Percentiles rank a stretch among this genome's conserved stretches.
Conservation (phyloP, 2,888 invertebrate species). For the Microdon myrmicae region DNA sequence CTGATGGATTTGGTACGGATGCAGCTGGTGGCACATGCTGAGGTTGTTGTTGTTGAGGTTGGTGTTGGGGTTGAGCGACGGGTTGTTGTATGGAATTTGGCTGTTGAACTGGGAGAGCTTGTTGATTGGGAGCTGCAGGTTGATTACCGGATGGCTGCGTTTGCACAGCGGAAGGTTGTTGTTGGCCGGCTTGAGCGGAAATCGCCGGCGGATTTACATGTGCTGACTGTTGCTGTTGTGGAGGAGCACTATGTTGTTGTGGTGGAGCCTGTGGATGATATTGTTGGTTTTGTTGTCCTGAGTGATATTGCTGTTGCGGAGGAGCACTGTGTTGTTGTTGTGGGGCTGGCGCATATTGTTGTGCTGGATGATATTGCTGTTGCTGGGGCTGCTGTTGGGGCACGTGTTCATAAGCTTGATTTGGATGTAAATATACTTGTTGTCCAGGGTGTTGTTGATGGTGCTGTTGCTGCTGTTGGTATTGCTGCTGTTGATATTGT, state of each 20-base stretch:
- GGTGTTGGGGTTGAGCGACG: constrained; percentile 55
- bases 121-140: no score
- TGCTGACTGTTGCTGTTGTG: constrained; percentile 23
- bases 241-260: constrained; percentile 17
- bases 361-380: constrained; percentile 49
- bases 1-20: constrained; percentile 43
- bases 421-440: constrained; percentile 54
- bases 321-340: constrained; percentile 36
- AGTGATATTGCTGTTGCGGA: constrained; percentile 25
- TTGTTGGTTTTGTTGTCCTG: constrained; percentile 50
- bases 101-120: neutral
- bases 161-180: constrained; percentile 2
- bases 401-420: constrained; percentile 53
- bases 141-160: no score
- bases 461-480: constrained; percentile 29
- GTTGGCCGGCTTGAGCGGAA: constrained; percentile 18
- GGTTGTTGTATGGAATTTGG: constrained; percentile 33
- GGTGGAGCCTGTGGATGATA: constrained; percentile 19
- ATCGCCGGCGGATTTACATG: constrained; percentile 6
- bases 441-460: constrained; percentile 48
- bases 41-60: constrained; percentile 54
- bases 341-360: constrained; percentile 46
- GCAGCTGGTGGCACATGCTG: constrained; percentile 51
- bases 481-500: constrained; percentile 55
- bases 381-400: constrained; percentile 56